Base-by-base conservation (phyloP, 2,113 vertebrate species). In the Coturnix japonica region DNA sequence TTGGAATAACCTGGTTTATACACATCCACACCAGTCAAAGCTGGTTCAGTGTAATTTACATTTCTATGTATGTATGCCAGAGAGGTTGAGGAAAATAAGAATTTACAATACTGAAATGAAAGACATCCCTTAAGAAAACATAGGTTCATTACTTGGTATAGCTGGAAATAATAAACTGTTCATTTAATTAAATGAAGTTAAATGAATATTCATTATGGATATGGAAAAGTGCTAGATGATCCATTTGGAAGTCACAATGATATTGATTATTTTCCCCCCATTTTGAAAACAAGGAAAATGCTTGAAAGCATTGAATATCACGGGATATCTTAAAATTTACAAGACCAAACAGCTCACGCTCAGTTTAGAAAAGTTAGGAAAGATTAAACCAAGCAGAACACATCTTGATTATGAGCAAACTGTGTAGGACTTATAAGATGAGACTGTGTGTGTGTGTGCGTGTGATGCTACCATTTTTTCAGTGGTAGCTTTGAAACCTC, bases 121-220 rank as follows among this genome's bases (percentile, higher is more conserved):
- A 90, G 3, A 23, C 43, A 65, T 91, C 46, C 56, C 69, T 85
- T 87, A 82, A 94, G 88, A 91, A 87, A 92, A 91, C 33, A 63
- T 43, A 74, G 39, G 10, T 77, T 91, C 28, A 21, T 89, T 85
- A 63, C 28, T 70, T 70, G 20, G 44, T 65, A 70, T 11, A 54
- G 53, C 20, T 66, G 33, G 5, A 54, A 87, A 21, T 74, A 47
- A 31, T 31, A 19, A 56, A 56, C 30, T 56, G 17, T 19, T 56
- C 53, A 56, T 56, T 56, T 56, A 37, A 18, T 2, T 22, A 85
- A 57, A 33, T 33, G 21, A 47, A 47, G 25, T 57, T 87, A 82
- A 80, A 85, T 87, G 57, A 76, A 70, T 95, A 85, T 74, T 91
- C 35, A 76, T 87, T 83, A 73, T 0, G 9, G 56, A 63, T 67